A percentile compares a stretch with the other conserved stretches of the same genome.
Conservation (phyloP, 2,888 invertebrate genomes). For the Andrena praecox region DNA sequence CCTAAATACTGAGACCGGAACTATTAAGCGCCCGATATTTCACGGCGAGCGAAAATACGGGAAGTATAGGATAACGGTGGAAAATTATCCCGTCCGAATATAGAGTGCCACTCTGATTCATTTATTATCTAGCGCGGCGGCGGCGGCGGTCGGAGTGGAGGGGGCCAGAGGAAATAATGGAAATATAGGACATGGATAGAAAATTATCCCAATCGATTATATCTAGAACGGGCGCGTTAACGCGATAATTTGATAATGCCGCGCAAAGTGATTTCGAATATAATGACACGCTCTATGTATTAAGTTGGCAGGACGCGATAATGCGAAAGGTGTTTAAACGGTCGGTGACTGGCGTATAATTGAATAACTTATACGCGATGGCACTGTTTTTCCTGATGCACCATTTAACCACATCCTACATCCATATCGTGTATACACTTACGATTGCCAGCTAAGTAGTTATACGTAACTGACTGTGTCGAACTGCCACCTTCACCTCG, state of each 20-base stretch:
- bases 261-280: constrained; percentile 70
- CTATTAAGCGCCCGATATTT: constrained; percentile 47
- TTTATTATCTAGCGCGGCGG: constrained; percentile 32
- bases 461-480: constrained; percentile 17
- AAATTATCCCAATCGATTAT: constrained; percentile 68
- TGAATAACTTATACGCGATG: constrained; percentile 52
- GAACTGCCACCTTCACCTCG: constrained; percentile 24
- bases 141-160: background rate
- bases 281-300: constrained; percentile 68
- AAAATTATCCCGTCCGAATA: constrained; percentile 51
- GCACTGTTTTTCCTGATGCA: constrained; percentile 53
- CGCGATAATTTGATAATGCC: constrained; percentile 66
- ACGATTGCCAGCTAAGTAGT: background rate
- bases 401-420: constrained; percentile 7
- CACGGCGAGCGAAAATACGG: constrained; percentile 31
- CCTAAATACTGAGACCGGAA: constrained; percentile 25
- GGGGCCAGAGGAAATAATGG: constrained; percentile 22
- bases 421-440: background rate
- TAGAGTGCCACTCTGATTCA: constrained; percentile 43
- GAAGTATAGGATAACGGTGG: constrained; percentile 24
- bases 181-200: constrained; percentile 56
- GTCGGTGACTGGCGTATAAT: constrained; percentile 62
- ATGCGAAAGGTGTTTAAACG: constrained; percentile 65
- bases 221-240: constrained; percentile 48
- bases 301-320: constrained; percentile 63